Percentiles rank a stretch among this genome's conserved stretches.
Evolutionary conservation across 2,113 vertebrate genomes (phyloP).

Genomic region (Montifringilla adamsi): DNA sequence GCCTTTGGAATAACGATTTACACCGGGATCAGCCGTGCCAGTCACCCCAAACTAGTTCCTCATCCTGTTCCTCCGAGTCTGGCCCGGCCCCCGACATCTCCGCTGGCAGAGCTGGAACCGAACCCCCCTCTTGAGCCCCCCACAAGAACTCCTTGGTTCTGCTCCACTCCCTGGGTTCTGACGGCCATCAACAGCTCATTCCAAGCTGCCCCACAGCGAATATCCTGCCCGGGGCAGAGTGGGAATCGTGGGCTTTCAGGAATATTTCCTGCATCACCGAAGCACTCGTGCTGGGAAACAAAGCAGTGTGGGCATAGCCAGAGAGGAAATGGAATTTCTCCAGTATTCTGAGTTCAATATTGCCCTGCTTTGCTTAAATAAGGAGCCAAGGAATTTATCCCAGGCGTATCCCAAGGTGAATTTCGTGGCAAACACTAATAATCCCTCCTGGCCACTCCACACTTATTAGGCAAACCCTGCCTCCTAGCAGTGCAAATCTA

Average conservation of each 20-base stretch:
- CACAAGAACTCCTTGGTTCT: not conserved
- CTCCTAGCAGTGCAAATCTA: conserved; percentile 54
- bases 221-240: not conserved
- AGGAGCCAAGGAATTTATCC: conserved; percentile 66
- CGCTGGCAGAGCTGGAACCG: not conserved
- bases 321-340: not conserved
- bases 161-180: not conserved
- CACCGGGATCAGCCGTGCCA: conserved; percentile 66
- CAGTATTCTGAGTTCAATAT: conserved; percentile 4
- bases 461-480: conserved; percentile 71
- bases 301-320: not conserved
- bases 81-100: not conserved
- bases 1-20: conserved; percentile 82
- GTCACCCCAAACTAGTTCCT: conserved; percentile 69
- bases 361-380: conserved; percentile 49
- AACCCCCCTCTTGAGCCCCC: not conserved
- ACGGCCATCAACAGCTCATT: not conserved
- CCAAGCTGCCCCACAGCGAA: not conserved
- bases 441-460: conserved; percentile 60
- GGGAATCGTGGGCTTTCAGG: not conserved
- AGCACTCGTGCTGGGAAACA: not conserved
- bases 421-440: conserved; percentile 73
- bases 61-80: not conserved
- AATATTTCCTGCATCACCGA: not conserved
- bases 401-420: conserved; percentile 67